Evolutionary conservation across 2,797 vertebrate species (phyloP), one percentile per base, ranked within the genome.

Genomic region (Lates japonicus): DNA sequence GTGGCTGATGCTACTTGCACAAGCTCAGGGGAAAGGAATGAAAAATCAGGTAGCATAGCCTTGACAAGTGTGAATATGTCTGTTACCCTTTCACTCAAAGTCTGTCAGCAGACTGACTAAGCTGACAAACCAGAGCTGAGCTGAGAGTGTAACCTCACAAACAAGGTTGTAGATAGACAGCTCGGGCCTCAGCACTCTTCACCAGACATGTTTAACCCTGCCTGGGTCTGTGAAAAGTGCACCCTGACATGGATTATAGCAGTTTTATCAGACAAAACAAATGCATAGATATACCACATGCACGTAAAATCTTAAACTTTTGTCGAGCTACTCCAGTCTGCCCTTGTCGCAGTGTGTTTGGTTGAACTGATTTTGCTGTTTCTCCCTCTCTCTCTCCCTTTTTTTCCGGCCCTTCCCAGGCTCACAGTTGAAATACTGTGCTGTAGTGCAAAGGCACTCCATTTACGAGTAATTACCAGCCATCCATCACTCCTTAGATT

Each of bases 391-490:
- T 73, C 66, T 77, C 65, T 66, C 19, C 51, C 71, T 61, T 87
- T 78, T 17, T 70, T 42, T 44, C 77, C 46, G 25, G 58, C 52
- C 74, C 78, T 87, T 86, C 78, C 81, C 85, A 84, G 80, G 82
- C 90, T 74, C 84, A 93, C 94, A 95, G 92, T 95, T 95, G 91
- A 94, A 95, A 95, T 92, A 94, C 91, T 95, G 90, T 93, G 95
- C 91, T 87, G 68, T 59, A 61, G 93, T 89, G 94, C 93, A 95
- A 92, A 95, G 89, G 91, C 92, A 90, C 95, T 95, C 92, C 93
- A 94, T 96, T 97, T 96, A 93, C 89, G 88, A 94, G 90, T 96
- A 97, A 96, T 96, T 96, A 95, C 92, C 92, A 94, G 90, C 93
- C 94, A 95, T 95, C 94, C 93, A 96, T 97, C 96, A 97, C 95